Base-by-base conservation (phyloP, 2,797 vertebrate genomes). In the Pristis pectinata region DNA sequence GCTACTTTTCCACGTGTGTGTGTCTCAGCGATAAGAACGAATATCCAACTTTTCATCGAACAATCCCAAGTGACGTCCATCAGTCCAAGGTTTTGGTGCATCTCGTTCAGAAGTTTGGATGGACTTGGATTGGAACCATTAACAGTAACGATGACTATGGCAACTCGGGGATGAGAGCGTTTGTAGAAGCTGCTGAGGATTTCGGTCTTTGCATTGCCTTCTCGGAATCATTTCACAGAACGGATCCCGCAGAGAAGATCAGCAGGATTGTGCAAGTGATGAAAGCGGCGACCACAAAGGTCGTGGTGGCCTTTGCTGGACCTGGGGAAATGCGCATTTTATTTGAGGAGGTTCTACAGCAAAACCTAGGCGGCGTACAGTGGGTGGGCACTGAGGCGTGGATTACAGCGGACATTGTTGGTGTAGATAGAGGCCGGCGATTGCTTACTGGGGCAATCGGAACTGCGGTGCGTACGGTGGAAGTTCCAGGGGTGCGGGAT, bases 341-440 rank as follows among this genome's bases (percentile, higher is more conserved):
- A n/a, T 95, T 97, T 56, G 97, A 97, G 95, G 97, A 97, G 96
- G 97, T 98, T 24, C 95, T 97, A 83, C 94, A 95, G 92, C 97
- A 98, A 95, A 97, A 97, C 59, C 96, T 98, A 87, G 97, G 97
- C 1, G 97, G 97, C 34, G 95, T 97, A 74, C 97, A 97, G 95
- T 98, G 97, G 97, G 97, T 98, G 67, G 97, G 97, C 95, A 98
- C 97, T 53, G 97, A 98, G 95, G 97, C 97, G 76, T 98, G 97
- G 97, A 97, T 97, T 95, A 97, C 97, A 49, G 49, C 1, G 49
- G 1, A 49, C 49, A 3, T 49, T 49, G 49, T 49, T 49, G 49
- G 49, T 49, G 49, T 49, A 49, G 49, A 49, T 49, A 49, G 49
- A 3, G 97, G 97, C 95, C 97, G 97, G 1, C 96, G 96, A 11